phyloP scores from a whole-genome alignment of 2,888 invertebrate genomes.

The Hipparchia sbordonii region DNA sequence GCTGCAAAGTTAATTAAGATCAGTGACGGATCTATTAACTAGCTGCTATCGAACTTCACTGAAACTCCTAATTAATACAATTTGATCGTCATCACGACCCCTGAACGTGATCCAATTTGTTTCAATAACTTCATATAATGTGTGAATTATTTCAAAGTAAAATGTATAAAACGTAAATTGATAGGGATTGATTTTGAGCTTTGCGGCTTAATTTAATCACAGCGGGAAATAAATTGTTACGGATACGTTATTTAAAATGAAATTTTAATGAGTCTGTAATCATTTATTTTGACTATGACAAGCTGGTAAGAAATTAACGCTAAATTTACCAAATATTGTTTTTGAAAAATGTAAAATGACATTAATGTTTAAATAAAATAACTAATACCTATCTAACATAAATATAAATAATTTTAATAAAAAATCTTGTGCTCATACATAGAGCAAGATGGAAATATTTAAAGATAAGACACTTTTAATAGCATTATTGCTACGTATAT shows the following conservation, averaged over 20 bases:
- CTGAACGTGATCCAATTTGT: constrained; percentile 29
- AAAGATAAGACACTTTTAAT: no score
- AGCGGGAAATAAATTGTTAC: constrained; percentile 7
- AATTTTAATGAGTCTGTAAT: constrained; percentile 12
- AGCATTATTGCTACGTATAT: no score
- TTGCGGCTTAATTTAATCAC: constrained; percentile 17
- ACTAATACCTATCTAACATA: no score
- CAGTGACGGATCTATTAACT: constrained; percentile 71
- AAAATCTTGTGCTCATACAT: no score
- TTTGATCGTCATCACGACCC: constrained; percentile 71
- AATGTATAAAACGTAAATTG: constrained; percentile 16
- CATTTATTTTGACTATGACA: neutral
- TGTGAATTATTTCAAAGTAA: constrained; percentile 18
- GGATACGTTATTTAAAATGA: constrained; percentile 7
- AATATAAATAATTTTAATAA: no score
- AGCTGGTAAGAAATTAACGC: no score
- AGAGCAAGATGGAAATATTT: no score
- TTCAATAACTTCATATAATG: constrained; percentile 18
- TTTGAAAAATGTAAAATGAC: no score
- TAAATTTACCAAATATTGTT: no score
- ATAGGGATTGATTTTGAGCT: constrained; percentile 15
- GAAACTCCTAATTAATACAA: constrained; percentile 73
- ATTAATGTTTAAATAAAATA: no score
- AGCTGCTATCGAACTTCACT: constrained; percentile 63
- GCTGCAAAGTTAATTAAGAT: constrained; percentile 80